A percentile compares a stretch with the other conserved stretches of the same genome.
Evolutionary conservation across 2,888 invertebrate species (phyloP).

Genomic region (Carpatolechia fugitivella): DNA sequence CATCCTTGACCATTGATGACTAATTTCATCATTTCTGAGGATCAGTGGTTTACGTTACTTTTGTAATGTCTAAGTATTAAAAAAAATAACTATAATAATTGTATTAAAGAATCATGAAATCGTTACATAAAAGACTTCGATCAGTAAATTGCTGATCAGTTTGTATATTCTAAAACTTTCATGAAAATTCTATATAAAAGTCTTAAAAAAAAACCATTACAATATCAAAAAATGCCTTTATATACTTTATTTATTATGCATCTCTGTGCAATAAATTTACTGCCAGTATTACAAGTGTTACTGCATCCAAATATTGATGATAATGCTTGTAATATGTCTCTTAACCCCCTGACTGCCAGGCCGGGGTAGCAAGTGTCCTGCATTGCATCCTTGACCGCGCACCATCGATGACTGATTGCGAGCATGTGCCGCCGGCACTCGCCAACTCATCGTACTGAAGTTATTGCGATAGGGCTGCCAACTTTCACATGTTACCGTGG

Average conservation of each 20-base stretch:
- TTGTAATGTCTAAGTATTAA: background rate
- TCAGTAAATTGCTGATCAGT: no score
- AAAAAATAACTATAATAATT: no score
- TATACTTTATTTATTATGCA: no score
- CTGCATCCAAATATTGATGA: no score
- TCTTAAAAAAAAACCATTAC: no score
- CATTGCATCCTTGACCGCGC: constrained; percentile 68
- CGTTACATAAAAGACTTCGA: no score
- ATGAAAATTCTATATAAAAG: no score
- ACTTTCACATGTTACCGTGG: background rate
- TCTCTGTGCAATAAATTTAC: background rate
- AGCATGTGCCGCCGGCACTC: constrained; percentile 66
- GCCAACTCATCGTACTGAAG: constrained; percentile 58
- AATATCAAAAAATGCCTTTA: no score
- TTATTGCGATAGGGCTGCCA: constrained; percentile 43
- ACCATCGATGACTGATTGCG: constrained; percentile 74
- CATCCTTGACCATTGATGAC: background rate
- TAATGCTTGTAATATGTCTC: background rate
- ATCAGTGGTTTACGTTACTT: background rate
- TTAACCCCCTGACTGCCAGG: background rate
- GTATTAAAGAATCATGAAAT: no score
- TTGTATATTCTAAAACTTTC: no score
- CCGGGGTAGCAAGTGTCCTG: constrained; percentile 54
- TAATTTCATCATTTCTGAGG: background rate
- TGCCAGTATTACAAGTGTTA: background rate